These are phyloP conservation scores for Amphiprion clarkii DNA, from an alignment of 2,797 vertebrate species.

Conservation along the genomic window DNA sequence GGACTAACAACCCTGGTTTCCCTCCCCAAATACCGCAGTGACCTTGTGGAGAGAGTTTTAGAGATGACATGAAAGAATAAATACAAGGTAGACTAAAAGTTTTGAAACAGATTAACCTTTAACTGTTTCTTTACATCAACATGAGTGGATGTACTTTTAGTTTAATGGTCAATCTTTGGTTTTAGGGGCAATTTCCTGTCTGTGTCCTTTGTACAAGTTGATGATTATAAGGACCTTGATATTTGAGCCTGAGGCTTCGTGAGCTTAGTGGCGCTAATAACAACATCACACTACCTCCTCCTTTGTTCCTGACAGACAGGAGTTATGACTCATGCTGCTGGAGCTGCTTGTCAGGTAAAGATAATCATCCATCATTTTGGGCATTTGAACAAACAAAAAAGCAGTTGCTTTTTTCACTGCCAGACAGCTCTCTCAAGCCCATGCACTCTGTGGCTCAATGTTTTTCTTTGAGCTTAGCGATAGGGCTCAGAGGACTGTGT, in stretches of 20 bases:
- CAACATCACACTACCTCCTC: too few relatives aligned
- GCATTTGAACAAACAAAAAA: not conserved
- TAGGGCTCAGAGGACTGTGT: too few relatives aligned
- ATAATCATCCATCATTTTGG: not conserved
- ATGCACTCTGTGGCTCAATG: too few relatives aligned
- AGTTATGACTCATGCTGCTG: not conserved
- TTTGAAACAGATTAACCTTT: not conserved
- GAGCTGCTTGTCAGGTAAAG: not conserved
- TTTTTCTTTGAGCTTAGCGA: too few relatives aligned
- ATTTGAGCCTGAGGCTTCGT: not conserved
- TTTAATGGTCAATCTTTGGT: not conserved
- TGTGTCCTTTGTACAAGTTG: not conserved
- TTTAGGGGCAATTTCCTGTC: not conserved
- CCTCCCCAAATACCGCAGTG: constrained; percentile 40
- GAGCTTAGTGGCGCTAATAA: not conserved
- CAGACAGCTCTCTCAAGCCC: too few relatives aligned
- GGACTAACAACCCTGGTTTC: constrained; percentile 59
- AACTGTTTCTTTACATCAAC: not conserved
- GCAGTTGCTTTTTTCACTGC: too few relatives aligned
- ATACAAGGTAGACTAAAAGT: not conserved
- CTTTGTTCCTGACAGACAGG: not conserved
- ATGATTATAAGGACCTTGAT: not conserved
- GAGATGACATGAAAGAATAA: constrained; percentile 6
- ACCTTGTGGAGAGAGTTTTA: constrained; percentile 62
- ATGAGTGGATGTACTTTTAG: not conserved